A percentile compares a stretch with the other conserved stretches of the same genome.
Conservation (phyloP, 2,888 invertebrate genomes). For the Tetropium fuscum region DNA sequence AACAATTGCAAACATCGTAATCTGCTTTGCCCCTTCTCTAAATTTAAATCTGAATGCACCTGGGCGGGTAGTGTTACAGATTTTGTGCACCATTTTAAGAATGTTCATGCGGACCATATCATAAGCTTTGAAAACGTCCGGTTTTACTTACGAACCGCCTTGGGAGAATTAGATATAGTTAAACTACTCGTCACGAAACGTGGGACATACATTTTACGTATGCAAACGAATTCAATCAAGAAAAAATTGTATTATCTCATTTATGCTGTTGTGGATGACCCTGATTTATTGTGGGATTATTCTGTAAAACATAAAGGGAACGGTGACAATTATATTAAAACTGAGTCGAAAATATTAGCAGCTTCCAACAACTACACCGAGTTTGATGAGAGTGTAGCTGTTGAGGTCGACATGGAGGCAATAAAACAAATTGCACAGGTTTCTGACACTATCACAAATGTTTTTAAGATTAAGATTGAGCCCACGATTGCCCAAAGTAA, state of each 20-base stretch:
- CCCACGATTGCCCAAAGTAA: conserved; percentile 36
- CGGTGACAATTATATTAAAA: conserved; percentile 54
- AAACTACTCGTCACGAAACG: conserved; percentile 53
- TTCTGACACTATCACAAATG: conserved; percentile 47
- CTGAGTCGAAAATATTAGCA: conserved; percentile 50
- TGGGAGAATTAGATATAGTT: conserved; percentile 46
- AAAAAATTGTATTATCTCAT: conserved; percentile 53
- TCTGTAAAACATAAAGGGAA: conserved; percentile 55
- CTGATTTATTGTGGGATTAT: conserved; percentile 49
- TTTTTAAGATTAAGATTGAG: conserved; percentile 48
- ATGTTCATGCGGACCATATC: conserved; percentile 52
- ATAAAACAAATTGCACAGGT: conserved; percentile 51
- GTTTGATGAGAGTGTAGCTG: conserved; percentile 45
- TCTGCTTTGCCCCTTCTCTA: conserved; percentile 46
- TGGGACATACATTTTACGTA: conserved; percentile 51
- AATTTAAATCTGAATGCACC: conserved; percentile 43
- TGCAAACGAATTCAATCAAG: conserved; percentile 46
- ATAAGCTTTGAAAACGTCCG: conserved; percentile 51
- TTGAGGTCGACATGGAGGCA: conserved; percentile 51
- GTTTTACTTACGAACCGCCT: conserved; percentile 52
- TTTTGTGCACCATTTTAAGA: conserved; percentile 54
- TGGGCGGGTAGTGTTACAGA: conserved; percentile 51
- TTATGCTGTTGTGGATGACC: conserved; percentile 52
- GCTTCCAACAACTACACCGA: conserved; percentile 43
- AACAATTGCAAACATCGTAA: conserved; percentile 47